Conservation (phyloP, 2,113 vertebrate genomes). For the Argyrosomus japonicus region DNA sequence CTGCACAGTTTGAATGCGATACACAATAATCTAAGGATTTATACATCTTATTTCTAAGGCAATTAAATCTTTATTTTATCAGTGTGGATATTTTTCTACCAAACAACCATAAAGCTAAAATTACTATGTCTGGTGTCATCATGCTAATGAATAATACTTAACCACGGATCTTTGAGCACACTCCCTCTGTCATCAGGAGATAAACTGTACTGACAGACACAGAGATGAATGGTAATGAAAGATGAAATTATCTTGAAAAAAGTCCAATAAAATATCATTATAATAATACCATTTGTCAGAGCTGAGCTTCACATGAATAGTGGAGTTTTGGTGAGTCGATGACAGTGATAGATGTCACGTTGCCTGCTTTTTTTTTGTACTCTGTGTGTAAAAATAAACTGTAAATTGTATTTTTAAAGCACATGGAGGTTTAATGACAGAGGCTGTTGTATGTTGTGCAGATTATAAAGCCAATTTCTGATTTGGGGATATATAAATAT, state of each 20-base stretch:
- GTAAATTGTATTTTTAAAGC: neutral
- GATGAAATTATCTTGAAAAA: neutral
- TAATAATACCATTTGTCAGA: constrained; percentile 8
- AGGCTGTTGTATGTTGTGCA: neutral
- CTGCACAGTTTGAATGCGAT: neutral
- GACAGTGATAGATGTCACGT: neutral
- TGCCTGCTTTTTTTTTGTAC: neutral
- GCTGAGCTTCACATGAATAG: neutral
- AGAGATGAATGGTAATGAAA: neutral
- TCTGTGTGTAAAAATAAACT: neutral
- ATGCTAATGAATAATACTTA: neutral
- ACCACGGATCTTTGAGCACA: neutral
- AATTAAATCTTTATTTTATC: neutral
- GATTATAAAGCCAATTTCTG: neutral
- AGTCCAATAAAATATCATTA: too few relatives aligned
- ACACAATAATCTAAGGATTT: neutral
- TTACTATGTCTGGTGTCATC: neutral
- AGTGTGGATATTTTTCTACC: neutral
- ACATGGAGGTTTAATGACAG: neutral
- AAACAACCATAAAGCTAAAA: neutral
- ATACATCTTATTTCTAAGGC: constrained; percentile 1
- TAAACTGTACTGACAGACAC: neutral
- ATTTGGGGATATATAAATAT: neutral
- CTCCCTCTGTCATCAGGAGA: neutral
- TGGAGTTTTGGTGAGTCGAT: neutral